Evolutionary conservation across 2,888 invertebrate genomes (phyloP), one percentile per base, ranked within the genome.

Genomic region (Drosophila melanosoma): DNA sequence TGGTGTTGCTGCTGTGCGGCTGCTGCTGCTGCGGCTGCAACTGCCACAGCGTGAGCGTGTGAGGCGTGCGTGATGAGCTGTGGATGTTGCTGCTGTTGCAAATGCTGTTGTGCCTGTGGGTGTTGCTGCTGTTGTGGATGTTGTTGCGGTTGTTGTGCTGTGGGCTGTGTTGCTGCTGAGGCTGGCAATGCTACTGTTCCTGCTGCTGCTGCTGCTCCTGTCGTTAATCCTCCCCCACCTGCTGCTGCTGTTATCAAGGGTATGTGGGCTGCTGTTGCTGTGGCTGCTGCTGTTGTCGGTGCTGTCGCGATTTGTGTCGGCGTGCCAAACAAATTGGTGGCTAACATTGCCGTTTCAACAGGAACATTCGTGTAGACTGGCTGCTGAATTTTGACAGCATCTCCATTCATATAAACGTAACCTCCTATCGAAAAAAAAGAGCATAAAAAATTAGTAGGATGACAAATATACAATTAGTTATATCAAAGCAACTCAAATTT

Each of bases 361-460:
- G 95, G 95, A 95, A 95, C 95, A 94, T 95, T 94, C 93, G 95
- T 93, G 93, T 94, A 95, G 92, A 95, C 94, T 94, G 95, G 95
- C 94, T 95, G 94, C 94, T 91, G 92, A 74, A 92, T 86, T 81
- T 96, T 96, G 93, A 95, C 95, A 94, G 96, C 95, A 95, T 96
- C 96, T 95, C 96, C 96, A 95, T 96, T 96, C 96, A 96, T 96
- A 95, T 95, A 96, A 94, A 95, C 95, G 94, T 95, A 95, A 93
- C 96, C 96, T 86, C 92, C 92, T 91, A 80, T 42, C 67, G 32
- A 49, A 60, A 45, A 8, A 8, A 20, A 12, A 15, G 17, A 38
- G 20, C 11, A 36, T 6, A 59, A 58, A 49, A n/a, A 35, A 2
- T 10, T 49, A 17, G 7, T 5, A 60, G 3, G 20, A 20, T 60